These are phyloP conservation scores for Sturmia bella DNA, from an alignment of 2,888 invertebrate genomes.

Conservation along the genomic window DNA sequence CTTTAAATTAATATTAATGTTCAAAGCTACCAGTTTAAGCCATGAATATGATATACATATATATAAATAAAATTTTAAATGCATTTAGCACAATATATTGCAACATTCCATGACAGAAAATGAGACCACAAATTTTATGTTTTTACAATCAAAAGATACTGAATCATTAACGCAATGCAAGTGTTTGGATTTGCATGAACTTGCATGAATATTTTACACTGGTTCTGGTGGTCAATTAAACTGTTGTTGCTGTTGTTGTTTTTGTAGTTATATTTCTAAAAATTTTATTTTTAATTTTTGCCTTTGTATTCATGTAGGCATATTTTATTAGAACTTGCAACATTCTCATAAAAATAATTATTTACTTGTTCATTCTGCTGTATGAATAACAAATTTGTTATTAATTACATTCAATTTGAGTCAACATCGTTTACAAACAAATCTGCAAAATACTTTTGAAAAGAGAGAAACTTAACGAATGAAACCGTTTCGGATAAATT, in stretches of 20 bases:
- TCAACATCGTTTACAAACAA: slow-evolving; percentile 41
- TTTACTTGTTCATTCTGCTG: slow-evolving; percentile 34
- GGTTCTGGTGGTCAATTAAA: too few relatives aligned
- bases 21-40: slow-evolving; percentile 12
- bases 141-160: slow-evolving; percentile 7
- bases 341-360: slow-evolving; percentile 19
- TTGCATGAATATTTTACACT: slow-evolving; percentile 39
- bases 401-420: slow-evolving; percentile 62
- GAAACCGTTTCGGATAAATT: slow-evolving; percentile 32
- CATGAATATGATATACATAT: slow-evolving; percentile 35
- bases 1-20: slow-evolving; percentile 4
- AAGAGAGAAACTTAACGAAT: slow-evolving; percentile 14
- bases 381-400: slow-evolving; percentile 62
- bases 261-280: slow-evolving; percentile 33
- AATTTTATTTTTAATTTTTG: slow-evolving; percentile 17
- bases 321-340: slow-evolving; percentile 12
- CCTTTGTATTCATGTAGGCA: neutral
- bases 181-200: slow-evolving; percentile 38
- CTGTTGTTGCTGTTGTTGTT: slow-evolving; percentile 30
- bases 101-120: slow-evolving; percentile 59
- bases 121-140: slow-evolving; percentile 36
- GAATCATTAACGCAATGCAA: slow-evolving; percentile 40
- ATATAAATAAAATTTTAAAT: slow-evolving; percentile 64
- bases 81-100: slow-evolving; percentile 63
- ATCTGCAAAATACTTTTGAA: slow-evolving; percentile 10